phyloP scores from a whole-genome alignment of 2,888 invertebrate species.

The Spisula solida region DNA sequence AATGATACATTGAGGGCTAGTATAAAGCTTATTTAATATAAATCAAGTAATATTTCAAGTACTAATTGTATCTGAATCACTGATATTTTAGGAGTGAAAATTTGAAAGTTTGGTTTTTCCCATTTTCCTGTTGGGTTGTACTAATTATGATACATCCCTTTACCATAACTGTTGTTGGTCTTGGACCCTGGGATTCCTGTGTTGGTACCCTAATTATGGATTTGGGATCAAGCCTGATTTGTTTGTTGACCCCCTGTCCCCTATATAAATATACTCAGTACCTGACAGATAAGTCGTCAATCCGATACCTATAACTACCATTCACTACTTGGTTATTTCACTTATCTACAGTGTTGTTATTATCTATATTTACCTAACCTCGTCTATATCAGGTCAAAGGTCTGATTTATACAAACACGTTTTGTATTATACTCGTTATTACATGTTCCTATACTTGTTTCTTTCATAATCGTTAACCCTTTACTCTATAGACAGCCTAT shows the following conservation, averaged over 20 bases:
- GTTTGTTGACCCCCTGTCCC: neutral
- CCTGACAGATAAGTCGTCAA: neutral
- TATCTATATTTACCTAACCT: conserved; percentile 7
- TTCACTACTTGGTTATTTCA: neutral
- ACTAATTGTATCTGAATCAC: too few species aligned
- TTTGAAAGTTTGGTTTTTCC: neutral
- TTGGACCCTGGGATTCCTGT: neutral
- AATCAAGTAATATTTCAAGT: too few species aligned
- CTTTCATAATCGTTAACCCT: too few species aligned
- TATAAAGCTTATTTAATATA: too few species aligned
- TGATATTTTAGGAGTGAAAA: too few species aligned
- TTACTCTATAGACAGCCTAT: too few species aligned
- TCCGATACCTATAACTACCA: neutral
- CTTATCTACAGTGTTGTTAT: neutral
- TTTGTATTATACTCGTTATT: neutral
- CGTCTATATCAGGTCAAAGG: neutral
- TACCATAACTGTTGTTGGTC: neutral
- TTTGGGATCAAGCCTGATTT: neutral
- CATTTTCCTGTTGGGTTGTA: neutral
- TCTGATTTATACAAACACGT: neutral
- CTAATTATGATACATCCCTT: too few species aligned
- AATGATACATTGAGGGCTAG: too few species aligned
- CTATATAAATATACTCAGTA: neutral
- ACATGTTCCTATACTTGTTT: too few species aligned
- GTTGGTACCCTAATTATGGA: neutral